Base-by-base conservation (phyloP, 1,140 invertebrate genomes). In the Acromyrmex charruanus region DNA sequence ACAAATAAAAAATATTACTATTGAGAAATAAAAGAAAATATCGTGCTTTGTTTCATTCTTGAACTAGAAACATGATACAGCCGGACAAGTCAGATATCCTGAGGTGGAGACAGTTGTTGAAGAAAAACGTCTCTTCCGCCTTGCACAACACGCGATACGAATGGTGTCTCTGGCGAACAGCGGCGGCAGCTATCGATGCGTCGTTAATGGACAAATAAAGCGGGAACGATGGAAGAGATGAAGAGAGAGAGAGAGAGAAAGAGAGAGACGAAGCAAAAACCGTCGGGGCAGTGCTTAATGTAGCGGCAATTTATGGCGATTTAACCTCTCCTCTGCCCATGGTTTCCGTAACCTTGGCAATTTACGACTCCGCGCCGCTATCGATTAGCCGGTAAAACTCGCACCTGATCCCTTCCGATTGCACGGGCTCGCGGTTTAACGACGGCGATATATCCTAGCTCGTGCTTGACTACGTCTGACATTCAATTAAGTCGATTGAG, bases 361-460 rank as follows among this genome's bases (percentile, higher is more conserved):
- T 92, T 92, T 90, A 92, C 87, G 89, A 89, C 53, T 91, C 72
- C 71, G 82, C 71, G 69, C 89, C 65, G 77, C 88, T 88, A 92
- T 90, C 91, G 90, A 89, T 90, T 91, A 91, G 85, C 77, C 85
- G 71, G 87, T 71, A 81, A 89, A 87, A 85, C 87, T 89, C 84
- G 84, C 80, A 85, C 84, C 88, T 87, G 88, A 85, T 90, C 86
- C 89, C 71, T 86, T 69, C 55, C 85, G 85, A 90, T 90, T 89
- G 90, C 85, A 51, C 77, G 58, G 68, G 66, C 86, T 82, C 87
- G 72, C 81, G 31, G 55, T 75, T 87, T 86, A 71, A 72, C 71
- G 77, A 68, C 85, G 44, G 1, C 79, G 44, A 82, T 72, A 81
- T 87, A 74, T 85, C 35, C 80, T 31, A 51, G 58, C 21, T 44